Evolutionary conservation across 2,888 invertebrate genomes (phyloP).

Genomic region (Mesorhabditis sp.): DNA sequence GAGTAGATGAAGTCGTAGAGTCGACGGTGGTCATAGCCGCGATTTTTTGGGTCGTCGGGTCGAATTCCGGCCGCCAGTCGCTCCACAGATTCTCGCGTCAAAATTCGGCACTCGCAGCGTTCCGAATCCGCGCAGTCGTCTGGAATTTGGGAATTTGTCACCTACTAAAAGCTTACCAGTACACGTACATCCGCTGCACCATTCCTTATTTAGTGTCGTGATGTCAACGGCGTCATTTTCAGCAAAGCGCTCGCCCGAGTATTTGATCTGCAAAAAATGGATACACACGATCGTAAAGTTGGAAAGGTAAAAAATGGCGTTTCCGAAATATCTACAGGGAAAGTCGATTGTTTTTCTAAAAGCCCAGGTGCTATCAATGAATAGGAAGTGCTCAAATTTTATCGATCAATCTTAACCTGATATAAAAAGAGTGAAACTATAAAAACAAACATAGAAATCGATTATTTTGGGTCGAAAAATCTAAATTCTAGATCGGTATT

Average conservation of each 20-base stretch:
- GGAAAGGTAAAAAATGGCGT: no score
- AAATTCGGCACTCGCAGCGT: conserved; percentile 49
- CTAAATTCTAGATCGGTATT: no score
- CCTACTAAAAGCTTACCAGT: conserved; percentile 27
- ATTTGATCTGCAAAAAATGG: conserved; percentile 22
- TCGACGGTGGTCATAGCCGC: conserved; percentile 78
- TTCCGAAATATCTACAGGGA: no score
- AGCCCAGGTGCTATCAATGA: no score
- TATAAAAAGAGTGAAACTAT: no score
- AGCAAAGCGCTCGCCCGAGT: conserved; percentile 30
- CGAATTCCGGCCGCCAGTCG: conserved; percentile 25
- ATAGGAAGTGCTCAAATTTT: neutral
- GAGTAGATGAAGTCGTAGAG: conserved; percentile 69
- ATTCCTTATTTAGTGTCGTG: conserved; percentile 25
- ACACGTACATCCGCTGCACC: conserved; percentile 53
- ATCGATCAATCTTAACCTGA: no score
- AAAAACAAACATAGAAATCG: no score
- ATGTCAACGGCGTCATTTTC: conserved; percentile 20
- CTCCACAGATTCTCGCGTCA: conserved; percentile 30
- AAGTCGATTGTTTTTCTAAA: neutral
- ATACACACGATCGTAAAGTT: no score
- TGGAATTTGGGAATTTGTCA: conserved; percentile 15
- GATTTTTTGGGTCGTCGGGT: conserved; percentile 5
- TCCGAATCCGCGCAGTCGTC: conserved; percentile 48
- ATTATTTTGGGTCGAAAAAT: no score